Evolutionary conservation across 2,888 invertebrate genomes (phyloP).

Genomic region (Dorcus parallelipipedus): DNA sequence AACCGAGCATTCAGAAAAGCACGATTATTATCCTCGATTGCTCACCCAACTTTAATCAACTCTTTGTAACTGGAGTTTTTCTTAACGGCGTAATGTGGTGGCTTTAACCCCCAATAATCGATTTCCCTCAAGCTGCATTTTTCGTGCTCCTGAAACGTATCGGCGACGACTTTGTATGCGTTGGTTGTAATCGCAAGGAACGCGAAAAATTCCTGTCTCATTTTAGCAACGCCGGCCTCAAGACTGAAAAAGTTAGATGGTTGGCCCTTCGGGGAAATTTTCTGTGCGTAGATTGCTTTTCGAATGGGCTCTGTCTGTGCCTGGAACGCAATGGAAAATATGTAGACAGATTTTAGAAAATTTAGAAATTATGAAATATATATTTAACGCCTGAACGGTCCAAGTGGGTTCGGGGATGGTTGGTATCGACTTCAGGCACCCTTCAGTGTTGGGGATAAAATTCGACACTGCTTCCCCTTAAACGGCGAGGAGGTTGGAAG

Average conservation of each 20-base stretch:
- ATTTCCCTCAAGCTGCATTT: slow-evolving; percentile 68
- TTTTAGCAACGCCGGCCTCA: slow-evolving; percentile 57
- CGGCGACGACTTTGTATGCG: slow-evolving; percentile 64
- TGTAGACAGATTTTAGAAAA: background rate
- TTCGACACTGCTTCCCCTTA: no score
- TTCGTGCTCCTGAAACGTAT: slow-evolving; percentile 65
- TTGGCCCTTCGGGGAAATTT: slow-evolving; percentile 61
- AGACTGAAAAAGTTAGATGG: slow-evolving; percentile 56
- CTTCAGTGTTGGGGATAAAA: no score
- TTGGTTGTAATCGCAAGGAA: slow-evolving; percentile 66
- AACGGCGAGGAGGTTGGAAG: no score
- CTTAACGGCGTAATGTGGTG: slow-evolving; percentile 55
- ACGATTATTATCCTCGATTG: background rate
- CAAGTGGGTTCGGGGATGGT: no score
- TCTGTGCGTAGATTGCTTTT: slow-evolving; percentile 60
- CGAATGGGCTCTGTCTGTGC: slow-evolving; percentile 62
- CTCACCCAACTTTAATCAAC: slow-evolving; percentile 55
- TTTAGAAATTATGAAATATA: background rate
- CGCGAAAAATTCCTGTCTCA: slow-evolving; percentile 62
- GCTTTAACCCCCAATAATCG: slow-evolving; percentile 52
- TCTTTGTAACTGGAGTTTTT: slow-evolving; percentile 56
- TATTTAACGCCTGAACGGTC: no score
- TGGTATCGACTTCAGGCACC: no score
- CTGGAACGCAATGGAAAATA: slow-evolving; percentile 41
- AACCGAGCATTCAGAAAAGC: background rate